Conservation (phyloP, 2,888 invertebrate genomes). For the Dexiosoma caninum region DNA sequence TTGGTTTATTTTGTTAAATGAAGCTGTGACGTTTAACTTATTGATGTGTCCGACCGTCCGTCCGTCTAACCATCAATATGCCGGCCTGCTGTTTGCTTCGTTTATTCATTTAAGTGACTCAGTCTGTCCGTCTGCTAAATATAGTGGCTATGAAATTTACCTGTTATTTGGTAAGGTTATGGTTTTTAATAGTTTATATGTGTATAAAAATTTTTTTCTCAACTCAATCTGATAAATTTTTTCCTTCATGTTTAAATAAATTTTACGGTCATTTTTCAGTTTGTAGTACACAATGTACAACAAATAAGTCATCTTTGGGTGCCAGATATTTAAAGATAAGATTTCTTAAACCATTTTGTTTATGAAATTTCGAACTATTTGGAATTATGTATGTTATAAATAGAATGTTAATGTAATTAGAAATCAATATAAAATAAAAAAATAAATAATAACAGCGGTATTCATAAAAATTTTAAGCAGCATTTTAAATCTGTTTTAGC, state of each 20-base stretch:
- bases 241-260: conserved; percentile 4
- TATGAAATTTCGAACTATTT: neutral
- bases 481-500: too few species aligned
- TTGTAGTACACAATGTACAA: neutral
- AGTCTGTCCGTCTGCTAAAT: conserved; percentile 36
- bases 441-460: too few species aligned
- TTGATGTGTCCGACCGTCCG: neutral
- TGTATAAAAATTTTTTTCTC: conserved; percentile 9
- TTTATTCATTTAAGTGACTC: conserved; percentile 14
- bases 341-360: conserved; percentile 3
- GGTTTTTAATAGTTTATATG: conserved; percentile 28
- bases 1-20: conserved; percentile 38
- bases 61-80: neutral
- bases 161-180: conserved; percentile 63
- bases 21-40: conserved; percentile 49
- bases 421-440: too few species aligned
- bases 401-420: too few species aligned
- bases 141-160: conserved; percentile 44
- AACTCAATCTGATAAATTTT: conserved; percentile 21
- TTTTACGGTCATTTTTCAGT: conserved; percentile 16
- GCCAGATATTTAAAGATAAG: neutral
- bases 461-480: too few species aligned
- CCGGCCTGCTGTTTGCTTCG: conserved; percentile 16
- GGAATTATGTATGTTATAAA: neutral
- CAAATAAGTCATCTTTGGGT: neutral